A percentile compares a stretch with the other conserved stretches of the same genome.
phyloP scores from a whole-genome alignment of 2,113 vertebrate genomes.

The Leptobrachium ailaonicum region DNA sequence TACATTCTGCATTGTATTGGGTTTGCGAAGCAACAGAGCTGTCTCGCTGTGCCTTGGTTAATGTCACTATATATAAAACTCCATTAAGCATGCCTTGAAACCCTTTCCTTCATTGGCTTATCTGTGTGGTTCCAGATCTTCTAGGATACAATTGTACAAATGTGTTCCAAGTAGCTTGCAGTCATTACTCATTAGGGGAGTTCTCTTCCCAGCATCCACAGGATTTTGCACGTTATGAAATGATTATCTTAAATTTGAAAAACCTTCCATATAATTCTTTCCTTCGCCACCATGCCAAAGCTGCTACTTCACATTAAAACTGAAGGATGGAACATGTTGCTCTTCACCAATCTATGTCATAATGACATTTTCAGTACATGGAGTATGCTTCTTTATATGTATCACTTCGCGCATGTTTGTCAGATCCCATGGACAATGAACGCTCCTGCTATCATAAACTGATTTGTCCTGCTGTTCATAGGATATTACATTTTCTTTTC shows the following conservation, averaged over 20 bases:
- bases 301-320: conserved; percentile 13
- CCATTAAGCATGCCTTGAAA: not conserved
- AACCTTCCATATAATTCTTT: not conserved
- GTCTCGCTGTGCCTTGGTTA: not conserved
- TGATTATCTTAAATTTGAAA: conserved; percentile 12
- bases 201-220: not conserved
- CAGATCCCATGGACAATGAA: too few relatives aligned
- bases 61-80: not conserved
- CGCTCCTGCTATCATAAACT: too few relatives aligned
- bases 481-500: too few relatives aligned
- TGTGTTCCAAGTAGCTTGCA: not conserved
- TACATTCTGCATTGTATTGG: not conserved
- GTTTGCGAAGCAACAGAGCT: not conserved
- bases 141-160: not conserved
- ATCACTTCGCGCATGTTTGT: too few relatives aligned
- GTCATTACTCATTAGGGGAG: not conserved
- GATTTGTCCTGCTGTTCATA: too few relatives aligned
- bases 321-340: conserved; percentile 8
- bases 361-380: not conserved
- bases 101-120: not conserved
- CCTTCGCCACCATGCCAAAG: not conserved
- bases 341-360: not conserved
- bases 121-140: not conserved
- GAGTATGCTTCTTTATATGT: not conserved
- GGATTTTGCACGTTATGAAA: not conserved